Base-by-base conservation (phyloP, 2,113 vertebrate species). In the Callospermophilus lateralis region DNA sequence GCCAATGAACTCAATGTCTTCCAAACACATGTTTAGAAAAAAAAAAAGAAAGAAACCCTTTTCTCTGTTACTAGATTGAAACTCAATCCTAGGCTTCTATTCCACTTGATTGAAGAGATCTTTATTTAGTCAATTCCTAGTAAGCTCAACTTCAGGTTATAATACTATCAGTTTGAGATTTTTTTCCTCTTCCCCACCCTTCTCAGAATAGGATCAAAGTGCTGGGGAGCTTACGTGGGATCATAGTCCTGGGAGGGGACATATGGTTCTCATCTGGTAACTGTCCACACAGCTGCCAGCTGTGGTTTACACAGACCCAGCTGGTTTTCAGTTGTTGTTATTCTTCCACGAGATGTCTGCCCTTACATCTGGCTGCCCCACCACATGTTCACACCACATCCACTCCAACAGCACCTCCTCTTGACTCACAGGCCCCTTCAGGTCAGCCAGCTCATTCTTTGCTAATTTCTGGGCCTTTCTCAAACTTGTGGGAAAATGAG, bases 201-300 rank as follows among this genome's bases (percentile, higher is more conserved):
- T 39, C 30, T 79, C 61, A 28, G 11, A 9, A 39, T 37, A 13
- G n/a, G 72, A 15, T 84, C 55, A 37, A n/a, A 53, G 74, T 20
- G n/a, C 81, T 55, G 39, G 15, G 51, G 83, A 87, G 73, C 32
- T 74, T 68, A 9, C 1, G 1, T 9, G 7, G 45, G 51, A 61
- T 55, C 17, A 30, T 4, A 32, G 39, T 17, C 0, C 32, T 16
- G 24, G 70, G 42, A 42, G 4, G 4, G 0, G 84, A 92, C 96
- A 97, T 93, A 90, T 97, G 97, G 83, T 87, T 90, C 84, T 87
- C 51, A 53, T 97, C 76, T 84, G 65, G 12, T 58, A 28, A 77
- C 86, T 72, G 58, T 90, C 84, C 76, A 17, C 58, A 80, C 30
- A 48, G 86, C 88, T 76, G 28, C 87, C 95, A 90, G 87, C 90